Base-by-base conservation (phyloP, 2,113 vertebrate species). In the Notechis scutatus region DNA sequence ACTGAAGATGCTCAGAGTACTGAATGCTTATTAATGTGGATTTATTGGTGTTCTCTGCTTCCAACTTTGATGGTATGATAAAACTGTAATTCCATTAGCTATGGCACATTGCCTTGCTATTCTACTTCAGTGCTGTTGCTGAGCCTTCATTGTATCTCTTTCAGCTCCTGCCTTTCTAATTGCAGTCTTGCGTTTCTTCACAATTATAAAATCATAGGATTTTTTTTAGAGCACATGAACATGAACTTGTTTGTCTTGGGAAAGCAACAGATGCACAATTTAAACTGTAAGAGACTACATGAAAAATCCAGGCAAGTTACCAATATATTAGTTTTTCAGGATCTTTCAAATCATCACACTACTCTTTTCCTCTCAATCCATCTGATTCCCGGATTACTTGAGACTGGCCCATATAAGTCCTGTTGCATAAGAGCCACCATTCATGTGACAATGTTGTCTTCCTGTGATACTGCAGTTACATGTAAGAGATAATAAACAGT, bases 271-370 rank as follows among this genome's bases (percentile, higher is more conserved):
- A 92, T 57, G 56, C 6, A 45, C 64, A 92, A 88, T 85, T 23
- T 91, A 90, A 94, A 93, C 47, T 92, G 88, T 56, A 61, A 90
- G 4, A 2, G 92, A 64, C 14, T 29, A n/a, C 85, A 93, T 69
- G 34, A 88, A 85, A 93, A 94, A 88, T 64, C 85, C 26, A 89
- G 69, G 20, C 42, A 52, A 52, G 29, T 92, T 94, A 92, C 57
- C 64, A 91, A 47, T 74, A 34, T 56, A 93, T 74, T 74, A 74
- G 2, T 81, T 57, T 91, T 45, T 88, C 34, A 91, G 52, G 92
- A 92, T 88, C 52, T 87, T 52, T 92, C 5, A 86, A 52, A n/a
- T 26, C 5, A 7, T 20, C 23, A 85, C 8, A 9, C 55, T 86
- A 34, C 85, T 47, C 52, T 14, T 87, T 91, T 55, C 87, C 59